Base-by-base conservation (phyloP, 2,888 invertebrate species). In the Pocota personata region DNA sequence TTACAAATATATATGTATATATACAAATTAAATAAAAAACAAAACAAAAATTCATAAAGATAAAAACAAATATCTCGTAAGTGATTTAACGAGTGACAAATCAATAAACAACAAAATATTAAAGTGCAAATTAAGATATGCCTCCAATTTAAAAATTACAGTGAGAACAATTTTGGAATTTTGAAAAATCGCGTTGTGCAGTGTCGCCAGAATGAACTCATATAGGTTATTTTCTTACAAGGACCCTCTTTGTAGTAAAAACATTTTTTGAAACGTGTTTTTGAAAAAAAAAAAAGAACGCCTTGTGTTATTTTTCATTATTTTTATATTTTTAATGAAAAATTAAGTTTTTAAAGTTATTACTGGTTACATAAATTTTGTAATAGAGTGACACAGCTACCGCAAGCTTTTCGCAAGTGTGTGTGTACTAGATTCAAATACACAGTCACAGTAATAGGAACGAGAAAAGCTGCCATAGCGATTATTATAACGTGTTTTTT, bases 301-400 rank as follows among this genome's bases (percentile, higher is more conserved):
- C n/a, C 3, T 24, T 6, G 8, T 7, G 14, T n/a, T n/a, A n/a
- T 24, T 24, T 48, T 3, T 21, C 3, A 12, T 12, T 21, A 19
- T 50, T 21, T 50, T 5, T 50, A 2, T n/a, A 12, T 4, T 27
- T 35, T 57, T 10, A 4, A 10, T 32, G 16, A 10, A 16, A 35
- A 57, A 35, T 16, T 16, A 1, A 5, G 5, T 27, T 30, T 43
- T 62, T 62, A 10, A 14, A 14, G 12, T 16, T 40, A 27, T 35
- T 64, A 21, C 35, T 48, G 64, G 46, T 72, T 83, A 83, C 82
- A 83, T 83, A 78, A 66, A 83, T 58, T 40, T 48, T 58, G 64
- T 69, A 48, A 64, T 27, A 72, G 62, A 82, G 5, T 14, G 35
- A 32, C 35, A 40, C 19, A 30, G 12, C 16, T 5, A 43, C 12